Base-by-base conservation (phyloP, 2,113 vertebrate genomes). In the Aphelocoma coerulescens region DNA sequence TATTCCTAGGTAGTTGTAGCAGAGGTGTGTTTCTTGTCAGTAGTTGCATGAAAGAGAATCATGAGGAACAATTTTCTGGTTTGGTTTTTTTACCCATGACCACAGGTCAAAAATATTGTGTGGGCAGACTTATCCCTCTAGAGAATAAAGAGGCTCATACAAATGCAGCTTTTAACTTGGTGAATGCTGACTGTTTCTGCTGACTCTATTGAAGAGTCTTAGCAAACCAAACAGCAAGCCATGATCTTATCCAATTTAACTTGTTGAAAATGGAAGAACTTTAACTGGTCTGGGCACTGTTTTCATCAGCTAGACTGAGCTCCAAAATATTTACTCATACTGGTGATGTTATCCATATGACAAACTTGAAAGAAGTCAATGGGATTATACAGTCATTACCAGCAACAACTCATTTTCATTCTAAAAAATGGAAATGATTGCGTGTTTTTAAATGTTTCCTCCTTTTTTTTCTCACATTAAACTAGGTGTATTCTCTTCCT, bases 1-100 rank as follows among this genome's bases (percentile, higher is more conserved):
- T 35, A 33, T 73, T 77, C 10, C 14, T 8, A 30, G 13, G 4
- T 3, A 35, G 13, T 5, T 52, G 27, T 26, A 43, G 11, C 18
- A 66, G 48, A 78, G 11, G 5, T 46, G 3, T 11, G 4, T 19
- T 5, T 28, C 54, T 71, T 79, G 17, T 55, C 12, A 41, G 33
- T 48, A n/a, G 2, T 2, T 79, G 4, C 2, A 15, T 74, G 18
- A 24, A 73, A 78, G 3, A 57, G 5, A 28, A 44, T 8, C 18
- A n/a, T 6, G 27, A 3, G 2, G 13, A 91, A 46, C 2, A 67
- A 14, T 16, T 69, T 41, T 0, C 30, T 59, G 7, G 2, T 21
- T 74, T 21, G 2, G 0, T 0, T 24, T 73, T 55, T 33, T 57
- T 16, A 4, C 4, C 5, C 6, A 21, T 9, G 26, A 59, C 39